These are phyloP conservation scores for Calameuta idolon DNA, from an alignment of 2,888 invertebrate genomes.

Conservation along the genomic window DNA sequence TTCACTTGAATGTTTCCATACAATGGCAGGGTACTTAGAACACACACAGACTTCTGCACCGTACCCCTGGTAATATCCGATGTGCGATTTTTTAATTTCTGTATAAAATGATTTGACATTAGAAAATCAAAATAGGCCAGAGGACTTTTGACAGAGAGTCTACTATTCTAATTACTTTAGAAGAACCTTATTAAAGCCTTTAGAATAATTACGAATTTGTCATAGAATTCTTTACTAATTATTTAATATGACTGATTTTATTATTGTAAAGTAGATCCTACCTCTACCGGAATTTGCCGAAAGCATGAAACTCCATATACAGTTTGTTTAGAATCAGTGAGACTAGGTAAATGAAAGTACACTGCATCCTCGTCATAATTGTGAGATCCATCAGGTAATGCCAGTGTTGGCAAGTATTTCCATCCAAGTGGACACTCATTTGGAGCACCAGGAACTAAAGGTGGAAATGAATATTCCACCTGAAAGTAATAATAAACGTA, in stretches of 20 bases:
- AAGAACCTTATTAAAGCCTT: no score
- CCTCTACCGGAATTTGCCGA: slow-evolving; percentile 95
- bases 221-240: no score
- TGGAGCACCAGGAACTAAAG: slow-evolving; percentile 80
- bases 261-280: slow-evolving; percentile 57
- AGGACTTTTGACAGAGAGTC: neutral
- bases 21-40: slow-evolving; percentile 88
- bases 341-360: slow-evolving; percentile 94
- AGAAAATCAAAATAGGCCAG: slow-evolving; percentile 9
- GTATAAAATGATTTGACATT: slow-evolving; percentile 30
- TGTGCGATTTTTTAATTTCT: slow-evolving; percentile 92
- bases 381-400: slow-evolving; percentile 97
- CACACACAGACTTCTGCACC: slow-evolving; percentile 98
- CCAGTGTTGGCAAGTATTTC: slow-evolving; percentile 96
- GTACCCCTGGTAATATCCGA: slow-evolving; percentile 97
- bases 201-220: no score
- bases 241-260: no score
- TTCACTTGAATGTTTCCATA: slow-evolving; percentile 96
- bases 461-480: slow-evolving; percentile 94
- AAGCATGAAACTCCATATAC: slow-evolving; percentile 98
- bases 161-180: neutral
- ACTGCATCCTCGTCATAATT: slow-evolving; percentile 96
- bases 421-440: slow-evolving; percentile 91
- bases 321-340: slow-evolving; percentile 84
- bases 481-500: slow-evolving; percentile 56